Conservation (phyloP, 2,113 vertebrate species). For the Cebus imitator region DNA sequence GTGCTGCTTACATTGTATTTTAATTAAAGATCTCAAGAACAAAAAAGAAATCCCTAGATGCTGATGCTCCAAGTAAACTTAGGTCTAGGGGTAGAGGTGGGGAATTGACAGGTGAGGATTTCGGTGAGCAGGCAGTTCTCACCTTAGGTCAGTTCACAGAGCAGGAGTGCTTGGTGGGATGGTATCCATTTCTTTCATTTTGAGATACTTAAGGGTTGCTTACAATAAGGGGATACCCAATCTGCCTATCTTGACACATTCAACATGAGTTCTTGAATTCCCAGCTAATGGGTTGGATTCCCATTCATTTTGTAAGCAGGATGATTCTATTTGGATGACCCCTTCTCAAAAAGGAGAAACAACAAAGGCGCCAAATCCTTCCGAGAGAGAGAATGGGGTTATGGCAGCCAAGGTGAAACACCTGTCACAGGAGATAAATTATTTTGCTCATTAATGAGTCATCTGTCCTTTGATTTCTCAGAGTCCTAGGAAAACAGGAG, state of each 20-base stretch:
- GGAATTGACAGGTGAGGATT: background rate
- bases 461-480: background rate
- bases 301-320: background rate
- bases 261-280: background rate
- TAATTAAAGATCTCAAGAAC: background rate
- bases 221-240: background rate
- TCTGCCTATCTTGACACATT: background rate
- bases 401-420: background rate
- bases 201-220: background rate
- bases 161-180: background rate
- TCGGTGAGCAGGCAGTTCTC: background rate
- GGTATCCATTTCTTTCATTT: background rate
- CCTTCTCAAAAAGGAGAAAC: background rate
- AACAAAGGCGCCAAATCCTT: background rate
- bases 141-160: background rate
- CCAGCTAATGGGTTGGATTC: background rate
- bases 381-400: background rate
- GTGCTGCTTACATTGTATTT: background rate
- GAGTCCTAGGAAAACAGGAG: background rate
- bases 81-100: background rate
- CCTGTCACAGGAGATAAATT: background rate
- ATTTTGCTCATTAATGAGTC: background rate
- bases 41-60: background rate
- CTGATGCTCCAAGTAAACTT: background rate
- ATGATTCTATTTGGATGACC: background rate